Evolutionary conservation across 2,113 vertebrate genomes (phyloP).

Genomic region (Brachirus orientalis): DNA sequence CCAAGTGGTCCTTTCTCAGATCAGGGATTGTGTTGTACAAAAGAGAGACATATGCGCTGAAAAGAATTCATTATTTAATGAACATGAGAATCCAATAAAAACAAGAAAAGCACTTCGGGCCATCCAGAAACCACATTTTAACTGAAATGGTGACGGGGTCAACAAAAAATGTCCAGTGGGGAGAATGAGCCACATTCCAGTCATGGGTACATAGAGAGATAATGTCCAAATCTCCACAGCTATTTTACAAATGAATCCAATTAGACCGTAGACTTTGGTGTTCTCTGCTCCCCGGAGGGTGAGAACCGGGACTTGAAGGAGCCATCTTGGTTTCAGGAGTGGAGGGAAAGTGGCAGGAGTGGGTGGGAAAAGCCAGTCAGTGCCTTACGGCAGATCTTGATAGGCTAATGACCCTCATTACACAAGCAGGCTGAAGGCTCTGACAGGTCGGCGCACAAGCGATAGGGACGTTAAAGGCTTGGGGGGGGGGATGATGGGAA

Average conservation of each 20-base stretch:
- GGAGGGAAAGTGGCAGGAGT: constrained; percentile 15
- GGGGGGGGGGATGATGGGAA: constrained; percentile 77
- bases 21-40: constrained; percentile 30
- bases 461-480: constrained; percentile 63
- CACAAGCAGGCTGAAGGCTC: constrained; percentile 59
- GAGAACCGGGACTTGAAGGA: constrained; percentile 45
- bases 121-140: constrained; percentile 37
- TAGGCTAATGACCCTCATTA: constrained; percentile 79
- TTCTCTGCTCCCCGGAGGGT: constrained; percentile 60
- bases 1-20: constrained; percentile 43
- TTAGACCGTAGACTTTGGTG: constrained; percentile 65
- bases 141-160: constrained; percentile 43
- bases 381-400: constrained; percentile 71
- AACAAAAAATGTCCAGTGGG: constrained; percentile 40
- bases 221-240: constrained; percentile 70
- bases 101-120: constrained; percentile 47
- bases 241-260: constrained; percentile 80
- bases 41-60: constrained; percentile 28
- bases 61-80: constrained; percentile 56
- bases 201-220: constrained; percentile 82
- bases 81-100: constrained; percentile 61
- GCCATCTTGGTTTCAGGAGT: constrained; percentile 71
- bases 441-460: constrained; percentile 49
- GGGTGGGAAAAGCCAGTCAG: constrained; percentile 57
- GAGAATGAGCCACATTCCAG: constrained; percentile 67